Evolutionary conservation across 2,113 vertebrate species (phyloP), one percentile per base, ranked within the genome.

Genomic region (Corvus cornix): DNA sequence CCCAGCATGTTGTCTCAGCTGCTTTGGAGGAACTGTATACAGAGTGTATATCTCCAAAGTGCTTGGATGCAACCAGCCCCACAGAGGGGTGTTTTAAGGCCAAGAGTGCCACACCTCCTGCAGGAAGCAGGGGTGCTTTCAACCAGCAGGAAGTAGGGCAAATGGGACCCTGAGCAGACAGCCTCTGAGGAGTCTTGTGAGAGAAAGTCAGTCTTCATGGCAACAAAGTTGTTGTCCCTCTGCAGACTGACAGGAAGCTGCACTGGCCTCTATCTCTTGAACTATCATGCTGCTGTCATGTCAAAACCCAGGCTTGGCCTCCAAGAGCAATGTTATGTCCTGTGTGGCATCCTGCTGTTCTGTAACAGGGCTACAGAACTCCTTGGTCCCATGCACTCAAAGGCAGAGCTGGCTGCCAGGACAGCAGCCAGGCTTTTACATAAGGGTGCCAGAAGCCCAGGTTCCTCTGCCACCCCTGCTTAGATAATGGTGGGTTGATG

Each of bases 111-210:
- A 30, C 0, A 2, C 10, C 27, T 52, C 23, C 26, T 43, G 33
- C 51, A 72, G 53, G 39, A 31, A 41, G 35, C 12, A 63, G 12
- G 6, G 4, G 5, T 27, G 48, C 12, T 55, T 27, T 37, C 46
- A 53, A 10, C 31, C 4, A 2, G 7, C 0, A 0, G 39, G 16
- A 12, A 85, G 26, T 3, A 0, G 23, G 20, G 13, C 9, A 39
- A 41, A 49, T 12, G 2, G 11, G 19, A 84, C 20, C 7, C 26
- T 7, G 2, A 66, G 53, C 24, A 87, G 49, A 55, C 22, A 78
- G 1, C 5, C 4, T 58, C 22, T 43, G 12, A 8, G 23, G 31
- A 8, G 16, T 44, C 44, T 52, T 22, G 27, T n/a, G 24, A 66
- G 12, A 10, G 21, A 44, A 49, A 58, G 31, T 43, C 55, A 53